Conservation (phyloP, 2,113 vertebrate species). For the Cebidichthys violaceus region DNA sequence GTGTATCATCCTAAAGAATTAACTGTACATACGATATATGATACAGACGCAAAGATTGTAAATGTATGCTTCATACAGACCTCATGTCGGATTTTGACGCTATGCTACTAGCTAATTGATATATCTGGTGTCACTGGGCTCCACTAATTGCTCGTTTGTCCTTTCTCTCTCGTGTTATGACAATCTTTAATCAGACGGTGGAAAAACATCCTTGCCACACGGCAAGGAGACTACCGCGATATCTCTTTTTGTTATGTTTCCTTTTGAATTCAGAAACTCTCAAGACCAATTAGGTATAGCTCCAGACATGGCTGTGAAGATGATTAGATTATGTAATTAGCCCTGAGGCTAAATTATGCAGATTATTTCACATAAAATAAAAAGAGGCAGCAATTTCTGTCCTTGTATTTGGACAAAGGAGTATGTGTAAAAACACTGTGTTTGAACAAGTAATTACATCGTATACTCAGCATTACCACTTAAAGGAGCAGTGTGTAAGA, state of each 20-base stretch:
- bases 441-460: not conserved
- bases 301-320: slow-evolving; percentile 25
- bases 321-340: slow-evolving; percentile 48
- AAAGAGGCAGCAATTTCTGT: slow-evolving; percentile 6
- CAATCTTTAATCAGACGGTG: slow-evolving; percentile 60
- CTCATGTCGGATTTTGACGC: not conserved
- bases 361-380: slow-evolving; percentile 26
- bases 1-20: not conserved
- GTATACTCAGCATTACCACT: not conserved
- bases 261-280: slow-evolving; percentile 43
- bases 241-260: slow-evolving; percentile 26
- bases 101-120: slow-evolving; percentile 28
- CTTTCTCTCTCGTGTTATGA: slow-evolving; percentile 44
- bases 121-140: slow-evolving; percentile 40
- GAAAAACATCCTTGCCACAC: slow-evolving; percentile 47
- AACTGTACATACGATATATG: not conserved
- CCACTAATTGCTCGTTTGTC: slow-evolving; percentile 60
- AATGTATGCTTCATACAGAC: not conserved
- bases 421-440: slow-evolving; percentile 12
- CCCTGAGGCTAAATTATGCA: slow-evolving; percentile 27
- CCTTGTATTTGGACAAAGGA: not conserved
- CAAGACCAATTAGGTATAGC: slow-evolving; percentile 41
- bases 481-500: not conserved
- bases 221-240: slow-evolving; percentile 20
- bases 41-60: not conserved